phyloP scores from a whole-genome alignment of 2,797 vertebrate genomes.

The Ambastaia sidthimunki region DNA sequence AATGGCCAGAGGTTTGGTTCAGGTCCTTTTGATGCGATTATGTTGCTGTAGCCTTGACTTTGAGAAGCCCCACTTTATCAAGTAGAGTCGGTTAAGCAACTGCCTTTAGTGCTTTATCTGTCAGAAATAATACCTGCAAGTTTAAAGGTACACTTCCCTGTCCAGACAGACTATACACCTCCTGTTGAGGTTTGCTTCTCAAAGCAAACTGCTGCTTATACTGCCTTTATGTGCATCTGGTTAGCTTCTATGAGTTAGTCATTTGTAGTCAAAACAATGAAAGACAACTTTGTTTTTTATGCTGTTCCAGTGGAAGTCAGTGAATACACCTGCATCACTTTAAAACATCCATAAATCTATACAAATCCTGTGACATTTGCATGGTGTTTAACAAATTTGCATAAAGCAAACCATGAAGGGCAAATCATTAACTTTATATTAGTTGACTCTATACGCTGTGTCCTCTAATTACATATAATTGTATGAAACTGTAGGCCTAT shows the following conservation, averaged over 20 bases:
- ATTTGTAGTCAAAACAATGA: neutral
- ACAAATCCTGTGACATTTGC: too few species aligned
- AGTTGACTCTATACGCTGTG: too few species aligned
- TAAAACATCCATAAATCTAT: too few species aligned
- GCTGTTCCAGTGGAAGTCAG: too few species aligned
- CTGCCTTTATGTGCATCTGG: neutral
- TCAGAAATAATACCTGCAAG: conserved; percentile 4
- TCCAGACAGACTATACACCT: neutral
- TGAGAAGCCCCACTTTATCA: conserved; percentile 8
- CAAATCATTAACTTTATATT: too few species aligned
- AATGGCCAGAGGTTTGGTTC: conserved; percentile 62
- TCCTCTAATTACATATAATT: too few species aligned
- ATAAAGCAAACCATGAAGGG: too few species aligned
- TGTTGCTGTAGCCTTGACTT: conserved; percentile 66
- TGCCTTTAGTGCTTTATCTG: conserved; percentile 1
- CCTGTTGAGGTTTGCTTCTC: neutral
- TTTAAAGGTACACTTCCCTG: neutral
- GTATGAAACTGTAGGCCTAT: too few species aligned
- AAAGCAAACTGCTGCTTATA: neutral
- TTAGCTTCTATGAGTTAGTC: too few species aligned
- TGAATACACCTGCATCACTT: too few species aligned
- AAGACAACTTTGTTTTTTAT: too few species aligned
- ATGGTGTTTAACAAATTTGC: too few species aligned
- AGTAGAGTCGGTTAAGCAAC: neutral
- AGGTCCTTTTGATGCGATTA: conserved; percentile 74